Conservation (phyloP, 2,113 vertebrate species). For the Chinchilla lanigera region DNA sequence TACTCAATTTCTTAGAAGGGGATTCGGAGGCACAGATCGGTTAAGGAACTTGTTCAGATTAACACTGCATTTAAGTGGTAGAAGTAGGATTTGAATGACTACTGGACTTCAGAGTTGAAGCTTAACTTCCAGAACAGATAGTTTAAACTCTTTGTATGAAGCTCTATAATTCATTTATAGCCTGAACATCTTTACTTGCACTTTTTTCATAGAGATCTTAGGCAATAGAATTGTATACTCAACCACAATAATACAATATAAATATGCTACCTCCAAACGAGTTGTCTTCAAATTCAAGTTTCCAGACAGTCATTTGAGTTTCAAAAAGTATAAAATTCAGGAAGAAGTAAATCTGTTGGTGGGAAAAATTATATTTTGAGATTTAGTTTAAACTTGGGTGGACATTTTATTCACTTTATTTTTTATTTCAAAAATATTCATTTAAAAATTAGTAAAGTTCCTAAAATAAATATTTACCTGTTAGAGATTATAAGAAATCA, state of each 20-base stretch:
- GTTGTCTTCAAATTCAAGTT: not conserved
- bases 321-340: not conserved
- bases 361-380: not conserved
- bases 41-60: not conserved
- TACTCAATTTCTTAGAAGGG: not conserved
- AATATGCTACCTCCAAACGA: not conserved
- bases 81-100: not conserved
- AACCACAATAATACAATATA: not conserved
- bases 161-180: not conserved
- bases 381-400: not conserved
- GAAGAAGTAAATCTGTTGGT: not conserved
- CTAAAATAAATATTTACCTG: not conserved
- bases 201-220: not conserved
- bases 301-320: not conserved
- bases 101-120: not conserved
- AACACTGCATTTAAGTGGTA: not conserved
- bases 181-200: not conserved
- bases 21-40: not conserved
- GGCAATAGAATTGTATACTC: not conserved
- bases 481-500: not conserved
- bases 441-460: not conserved
- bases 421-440: constrained; percentile 11
- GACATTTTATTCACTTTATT: not conserved
- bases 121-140: not conserved
- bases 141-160: not conserved